phyloP scores from a whole-genome alignment of 2,113 vertebrate genomes.

The Sarotherodon lohbergeri region DNA sequence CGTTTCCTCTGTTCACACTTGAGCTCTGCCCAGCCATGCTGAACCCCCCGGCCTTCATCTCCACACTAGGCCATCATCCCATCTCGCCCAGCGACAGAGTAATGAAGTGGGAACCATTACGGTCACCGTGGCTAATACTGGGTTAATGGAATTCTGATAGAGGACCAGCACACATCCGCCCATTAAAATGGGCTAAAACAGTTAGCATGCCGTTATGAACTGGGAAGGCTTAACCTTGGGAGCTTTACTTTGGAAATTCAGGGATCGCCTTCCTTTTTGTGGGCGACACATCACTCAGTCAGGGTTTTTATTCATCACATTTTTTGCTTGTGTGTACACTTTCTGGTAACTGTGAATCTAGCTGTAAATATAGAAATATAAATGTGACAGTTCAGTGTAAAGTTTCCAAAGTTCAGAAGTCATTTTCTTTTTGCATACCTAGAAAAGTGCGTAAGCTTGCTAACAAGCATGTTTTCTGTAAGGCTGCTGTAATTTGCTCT shows the following conservation, averaged over 20 bases:
- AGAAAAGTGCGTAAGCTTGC: slow-evolving; percentile 2
- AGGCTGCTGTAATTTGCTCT: neutral
- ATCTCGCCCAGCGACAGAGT: slow-evolving; percentile 46
- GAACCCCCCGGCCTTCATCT: slow-evolving; percentile 64
- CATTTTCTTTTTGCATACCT: neutral
- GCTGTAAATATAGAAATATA: neutral
- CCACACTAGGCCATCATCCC: slow-evolving; percentile 44
- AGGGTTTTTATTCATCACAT: neutral
- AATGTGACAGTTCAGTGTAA: neutral
- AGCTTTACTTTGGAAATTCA: slow-evolving; percentile 45
- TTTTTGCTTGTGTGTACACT: neutral
- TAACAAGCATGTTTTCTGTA: slow-evolving; percentile 51
- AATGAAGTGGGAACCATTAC: slow-evolving; percentile 68
- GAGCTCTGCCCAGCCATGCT: slow-evolving; percentile 74
- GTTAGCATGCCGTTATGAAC: slow-evolving; percentile 61
- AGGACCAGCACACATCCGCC: slow-evolving; percentile 42
- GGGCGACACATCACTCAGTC: neutral
- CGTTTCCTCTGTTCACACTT: slow-evolving; percentile 69
- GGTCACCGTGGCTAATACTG: slow-evolving; percentile 59
- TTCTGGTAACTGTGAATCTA: neutral
- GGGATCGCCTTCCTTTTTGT: slow-evolving; percentile 34
- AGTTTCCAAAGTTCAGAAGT: slow-evolving; percentile 16
- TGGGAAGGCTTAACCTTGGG: slow-evolving; percentile 36
- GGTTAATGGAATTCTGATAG: slow-evolving; percentile 63
- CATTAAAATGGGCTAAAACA: slow-evolving; percentile 45